phyloP scores from a whole-genome alignment of 2,797 vertebrate genomes.

The Danio jaintianensis region DNA sequence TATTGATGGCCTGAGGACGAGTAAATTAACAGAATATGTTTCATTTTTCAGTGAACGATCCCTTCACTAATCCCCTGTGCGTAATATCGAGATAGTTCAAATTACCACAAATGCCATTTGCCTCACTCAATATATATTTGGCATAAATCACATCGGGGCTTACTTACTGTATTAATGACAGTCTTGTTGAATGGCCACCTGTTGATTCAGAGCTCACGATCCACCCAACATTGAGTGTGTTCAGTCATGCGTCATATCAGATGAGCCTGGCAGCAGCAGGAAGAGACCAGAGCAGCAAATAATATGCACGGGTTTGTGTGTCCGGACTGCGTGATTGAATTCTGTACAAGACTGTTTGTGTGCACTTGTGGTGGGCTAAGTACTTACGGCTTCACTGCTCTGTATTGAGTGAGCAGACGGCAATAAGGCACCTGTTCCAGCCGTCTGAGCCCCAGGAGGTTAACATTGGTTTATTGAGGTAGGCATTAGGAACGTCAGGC shows the following conservation, averaged over 20 bases:
- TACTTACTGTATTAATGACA: constrained; percentile 44
- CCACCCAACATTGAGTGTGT: constrained; percentile 63
- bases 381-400: constrained; percentile 32
- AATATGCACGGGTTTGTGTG: constrained; percentile 62
- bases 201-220: constrained; percentile 78
- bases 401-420: constrained; percentile 46
- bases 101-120: constrained; percentile 6
- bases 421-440: constrained; percentile 53
- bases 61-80: neutral
- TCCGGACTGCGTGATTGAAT: constrained; percentile 48
- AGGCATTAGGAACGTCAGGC: constrained; percentile 54
- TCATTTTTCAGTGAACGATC: too few species aligned
- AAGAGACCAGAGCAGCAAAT: constrained; percentile 44
- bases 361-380: constrained; percentile 33
- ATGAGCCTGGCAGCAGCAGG: constrained; percentile 55
- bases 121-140: constrained; percentile 19
- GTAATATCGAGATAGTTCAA: neutral
- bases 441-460: constrained; percentile 50
- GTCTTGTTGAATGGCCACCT: constrained; percentile 73
- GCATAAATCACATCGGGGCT: constrained; percentile 44
- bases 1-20: too few species aligned
- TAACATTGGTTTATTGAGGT: constrained; percentile 53
- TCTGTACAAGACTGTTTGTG: constrained; percentile 4
- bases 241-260: constrained; percentile 64
- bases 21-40: too few species aligned